Evolutionary conservation across 2,797 vertebrate genomes (phyloP), one percentile per base, ranked within the genome.

Genomic region (Liparis tanakae): DNA sequence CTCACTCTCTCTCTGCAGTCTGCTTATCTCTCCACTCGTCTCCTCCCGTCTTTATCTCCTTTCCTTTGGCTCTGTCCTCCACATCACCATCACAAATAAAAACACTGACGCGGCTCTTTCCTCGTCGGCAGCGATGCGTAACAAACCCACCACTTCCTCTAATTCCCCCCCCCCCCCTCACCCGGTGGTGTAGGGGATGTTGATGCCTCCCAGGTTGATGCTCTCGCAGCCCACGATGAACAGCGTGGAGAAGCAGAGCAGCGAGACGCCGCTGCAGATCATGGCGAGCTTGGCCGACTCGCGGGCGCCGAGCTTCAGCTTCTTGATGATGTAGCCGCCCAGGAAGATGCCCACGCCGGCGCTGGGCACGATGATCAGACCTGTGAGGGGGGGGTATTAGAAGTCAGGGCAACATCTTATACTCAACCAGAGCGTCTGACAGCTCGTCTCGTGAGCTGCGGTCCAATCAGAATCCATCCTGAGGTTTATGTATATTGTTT

Each of bases 201-300:
- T 99, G 90, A 99, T 99, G 50, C 98, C 98, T n/a, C 98, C 98
- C 15, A 99, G 95, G 89, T 99, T 99, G 92, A 99, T 99, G 93
- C 96, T 99, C 86, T 99, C 98, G 78, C 98, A 99, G 92, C 98
- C 98, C 76, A 98, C 97, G 75, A 99, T 99, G 92, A 99, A 99
- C 36, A 99, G 96, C 0, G 98, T 99, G 72, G 98, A 99, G 93
- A 99, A 99, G 87, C 97, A 99, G 84, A 99, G 94, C 80, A 99
- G 93, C 20, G 98, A 99, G 12, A 99, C 98, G 0, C 98, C 98
- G 43, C 98, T 97, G 95, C 98, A 99, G 94, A 99, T 99, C 98
- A 99, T 99, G 1, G 98, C 98, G 83, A 99, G 91, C 86, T 99
- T 99, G 50, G 98, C 98, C 2, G 98, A 99, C 91, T 99, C 98